These are phyloP conservation scores for Oryzias javanicus DNA, from an alignment of 2,113 vertebrate species.

Conservation along the genomic window DNA sequence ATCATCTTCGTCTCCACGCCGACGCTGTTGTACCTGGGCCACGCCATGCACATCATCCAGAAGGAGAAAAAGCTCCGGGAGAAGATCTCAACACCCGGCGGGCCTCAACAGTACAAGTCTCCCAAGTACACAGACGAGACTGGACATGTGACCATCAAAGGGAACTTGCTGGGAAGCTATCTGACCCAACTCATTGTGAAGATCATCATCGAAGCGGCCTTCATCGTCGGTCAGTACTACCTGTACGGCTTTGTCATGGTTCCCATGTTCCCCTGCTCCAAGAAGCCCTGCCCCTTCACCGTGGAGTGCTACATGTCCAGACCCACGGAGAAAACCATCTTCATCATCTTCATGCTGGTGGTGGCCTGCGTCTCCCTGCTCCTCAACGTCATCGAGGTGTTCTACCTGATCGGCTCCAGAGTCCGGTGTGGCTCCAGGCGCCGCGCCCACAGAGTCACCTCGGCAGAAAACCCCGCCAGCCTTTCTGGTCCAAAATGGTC, in stretches of 20 bases:
- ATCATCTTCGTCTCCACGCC: conserved; percentile 96
- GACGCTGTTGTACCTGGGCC: conserved; percentile 90
- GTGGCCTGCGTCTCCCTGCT: conserved; percentile 77
- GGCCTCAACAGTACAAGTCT: conserved; percentile 15
- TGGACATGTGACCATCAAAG: conserved; percentile 76
- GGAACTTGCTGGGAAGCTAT: conserved; percentile 78
- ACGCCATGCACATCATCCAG: conserved; percentile 87
- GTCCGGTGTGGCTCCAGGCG: conserved; percentile 42
- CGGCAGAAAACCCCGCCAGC: conserved; percentile 31
- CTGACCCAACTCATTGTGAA: conserved; percentile 75
- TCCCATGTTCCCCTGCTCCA: conserved; percentile 78
- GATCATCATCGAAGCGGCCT: conserved; percentile 78
- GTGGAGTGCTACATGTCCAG: conserved; percentile 85
- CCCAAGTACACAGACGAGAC: conserved; percentile 81
- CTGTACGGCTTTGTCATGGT: conserved; percentile 82
- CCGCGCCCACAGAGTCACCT: conserved; percentile 15
- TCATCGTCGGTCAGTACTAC: conserved; percentile 82
- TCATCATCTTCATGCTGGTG: conserved; percentile 84
- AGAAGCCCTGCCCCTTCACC: conserved; percentile 77
- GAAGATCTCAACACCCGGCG: conserved; percentile 35
- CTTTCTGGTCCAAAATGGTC: conserved; percentile 31
- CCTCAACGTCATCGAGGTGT: conserved; percentile 75
- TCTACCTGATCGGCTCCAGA: conserved; percentile 74
- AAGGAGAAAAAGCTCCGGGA: conserved; percentile 86
- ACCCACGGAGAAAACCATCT: conserved; percentile 85